phyloP scores from a whole-genome alignment of 2,888 invertebrate genomes.

The Exephanes ischioxanthus region DNA sequence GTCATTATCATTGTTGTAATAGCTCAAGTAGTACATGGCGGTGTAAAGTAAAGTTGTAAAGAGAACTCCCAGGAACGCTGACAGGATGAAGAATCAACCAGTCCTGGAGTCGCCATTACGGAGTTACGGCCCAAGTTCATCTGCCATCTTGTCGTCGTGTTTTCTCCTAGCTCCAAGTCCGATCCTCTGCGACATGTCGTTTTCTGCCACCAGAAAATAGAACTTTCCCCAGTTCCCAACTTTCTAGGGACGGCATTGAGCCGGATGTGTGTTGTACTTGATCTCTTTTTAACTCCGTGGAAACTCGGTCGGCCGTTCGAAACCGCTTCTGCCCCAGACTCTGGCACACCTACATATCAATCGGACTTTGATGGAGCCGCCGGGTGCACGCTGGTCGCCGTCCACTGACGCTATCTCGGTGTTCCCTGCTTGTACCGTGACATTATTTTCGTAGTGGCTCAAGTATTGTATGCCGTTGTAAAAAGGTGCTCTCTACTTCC shows the following conservation, averaged over 20 bases:
- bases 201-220: too few species aligned
- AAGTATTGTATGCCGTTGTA: neutral
- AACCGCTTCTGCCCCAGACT: neutral
- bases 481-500: neutral
- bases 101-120: too few species aligned
- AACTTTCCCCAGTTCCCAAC: too few species aligned
- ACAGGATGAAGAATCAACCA: neutral
- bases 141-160: too few species aligned
- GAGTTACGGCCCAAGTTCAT: too few species aligned
- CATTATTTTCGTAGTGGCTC: neutral
- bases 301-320: constrained; percentile 19
- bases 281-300: constrained; percentile 41
- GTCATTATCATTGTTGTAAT: neutral
- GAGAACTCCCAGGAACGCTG: neutral
- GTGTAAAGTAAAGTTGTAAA: too few species aligned
- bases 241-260: too few species aligned
- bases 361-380: neutral
- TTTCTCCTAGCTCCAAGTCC: too few species aligned
- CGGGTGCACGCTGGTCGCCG: neutral
- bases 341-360: neutral
- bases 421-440: neutral
- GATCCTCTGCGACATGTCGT: too few species aligned
- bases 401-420: neutral
- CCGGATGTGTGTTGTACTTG: constrained; percentile 25
- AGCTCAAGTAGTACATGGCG: too few species aligned